Base-by-base conservation (phyloP, 2,888 invertebrate genomes). In the Litoditis marina region DNA sequence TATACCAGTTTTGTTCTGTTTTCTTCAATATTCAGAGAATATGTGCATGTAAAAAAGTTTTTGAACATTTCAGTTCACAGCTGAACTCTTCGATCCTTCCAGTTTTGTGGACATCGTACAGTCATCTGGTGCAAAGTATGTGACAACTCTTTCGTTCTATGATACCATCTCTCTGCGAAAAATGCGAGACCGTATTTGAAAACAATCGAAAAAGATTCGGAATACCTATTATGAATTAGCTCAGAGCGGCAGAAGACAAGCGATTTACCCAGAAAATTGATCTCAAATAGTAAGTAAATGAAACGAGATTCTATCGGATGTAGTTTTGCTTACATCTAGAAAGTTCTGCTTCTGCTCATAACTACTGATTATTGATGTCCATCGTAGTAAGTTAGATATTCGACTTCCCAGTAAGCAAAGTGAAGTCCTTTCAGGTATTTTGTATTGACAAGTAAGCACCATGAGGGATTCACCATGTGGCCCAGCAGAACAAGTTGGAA, bases 61-160 rank as follows among this genome's bases (percentile, higher is more conserved):
- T 54, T 42, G 19, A 27, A 13, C 22, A 27, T 69, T 77, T 87
- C 87, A 25, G 81, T 94, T 95, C 78, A 92, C 89, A 1, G 91
- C 92, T 0, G 92, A 93, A 83, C 90, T 94, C 79, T 95, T 90
- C 81, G 88, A 94, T 83, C 89, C 94, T 0, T 85, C 87, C 0
- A 85, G 89, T 76, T 95, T 94, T 92, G 91, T 91, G 0, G 85
- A 89, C 58, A 85, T 94, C 13, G 91, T 95, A 78, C 84, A 87
- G 53, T 88, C 89, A 65, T 89, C 94, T 46, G 94, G 94, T 52
- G 95, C 94, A 50, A 91, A 89, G 89, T 92, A n/a, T n/a, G n/a
- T n/a, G n/a, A n/a, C n/a, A n/a, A n/a, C n/a, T n/a, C n/a, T n/a
- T n/a, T n/a, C n/a, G n/a, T n/a, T n/a, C n/a, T n/a, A n/a, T n/a